Percentiles rank a stretch among this genome's conserved stretches.
Conservation (phyloP, 2,797 vertebrate species). For the Chelmon rostratus region DNA sequence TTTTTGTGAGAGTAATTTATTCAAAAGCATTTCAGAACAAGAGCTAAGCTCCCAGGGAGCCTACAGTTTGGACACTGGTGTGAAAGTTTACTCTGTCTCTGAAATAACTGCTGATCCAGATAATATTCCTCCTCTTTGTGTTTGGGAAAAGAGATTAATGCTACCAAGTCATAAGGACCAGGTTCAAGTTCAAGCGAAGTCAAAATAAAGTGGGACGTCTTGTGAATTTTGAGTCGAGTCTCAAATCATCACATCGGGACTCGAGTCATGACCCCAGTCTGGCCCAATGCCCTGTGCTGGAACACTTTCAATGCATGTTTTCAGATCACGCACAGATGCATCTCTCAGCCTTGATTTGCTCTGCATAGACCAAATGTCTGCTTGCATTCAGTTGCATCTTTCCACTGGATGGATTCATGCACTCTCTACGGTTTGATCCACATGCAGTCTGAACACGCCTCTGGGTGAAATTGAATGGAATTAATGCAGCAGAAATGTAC, state of each 20-base stretch:
- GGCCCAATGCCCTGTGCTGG: too few species aligned
- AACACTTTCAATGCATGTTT: neutral
- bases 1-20: slow-evolving; percentile 29
- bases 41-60: neutral
- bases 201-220: neutral
- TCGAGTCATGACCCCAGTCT: neutral
- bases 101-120: neutral
- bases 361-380: neutral
- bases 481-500: neutral
- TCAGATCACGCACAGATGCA: neutral
- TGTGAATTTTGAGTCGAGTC: neutral
- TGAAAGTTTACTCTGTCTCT: neutral
- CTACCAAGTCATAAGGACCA: neutral
- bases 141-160: neutral
- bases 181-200: neutral
- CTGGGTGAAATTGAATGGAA: neutral
- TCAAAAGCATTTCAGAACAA: slow-evolving; percentile 1
- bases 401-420: neutral
- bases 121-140: neutral
- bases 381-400: neutral
- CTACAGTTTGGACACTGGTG: neutral
- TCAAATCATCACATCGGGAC: neutral
- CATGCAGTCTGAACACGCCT: neutral
- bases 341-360: neutral
- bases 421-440: neutral